phyloP scores from a whole-genome alignment of 2,113 vertebrate species.

The Parus major region DNA sequence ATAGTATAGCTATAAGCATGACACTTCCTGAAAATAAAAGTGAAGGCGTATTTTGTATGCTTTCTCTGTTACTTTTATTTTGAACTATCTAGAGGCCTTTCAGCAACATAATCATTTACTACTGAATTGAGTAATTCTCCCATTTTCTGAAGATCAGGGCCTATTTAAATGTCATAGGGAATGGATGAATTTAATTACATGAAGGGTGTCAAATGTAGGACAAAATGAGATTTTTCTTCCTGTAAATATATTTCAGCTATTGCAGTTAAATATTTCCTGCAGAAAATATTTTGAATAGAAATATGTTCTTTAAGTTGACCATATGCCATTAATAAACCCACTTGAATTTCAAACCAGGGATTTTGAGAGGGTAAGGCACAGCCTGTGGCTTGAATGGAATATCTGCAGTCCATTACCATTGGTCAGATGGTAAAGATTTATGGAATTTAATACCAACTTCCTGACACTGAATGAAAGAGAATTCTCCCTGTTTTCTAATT shows the following conservation, averaged over 20 bases:
- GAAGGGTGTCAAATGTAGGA: background rate
- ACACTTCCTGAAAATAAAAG: background rate
- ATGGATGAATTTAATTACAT: background rate
- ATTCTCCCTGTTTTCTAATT: background rate
- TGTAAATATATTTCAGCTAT: background rate
- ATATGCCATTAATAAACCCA: background rate
- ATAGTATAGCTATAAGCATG: background rate
- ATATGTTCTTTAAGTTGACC: background rate
- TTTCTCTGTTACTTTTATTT: background rate
- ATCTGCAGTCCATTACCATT: background rate
- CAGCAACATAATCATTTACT: background rate
- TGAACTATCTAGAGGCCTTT: background rate
- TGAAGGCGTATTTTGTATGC: background rate
- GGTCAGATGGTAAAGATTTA: background rate
- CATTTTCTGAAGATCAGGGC: background rate
- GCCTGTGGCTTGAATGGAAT: background rate
- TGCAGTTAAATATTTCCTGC: background rate
- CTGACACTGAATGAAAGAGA: background rate
- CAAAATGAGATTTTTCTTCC: background rate
- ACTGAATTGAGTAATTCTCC: background rate
- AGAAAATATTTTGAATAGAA: constrained; percentile 1
- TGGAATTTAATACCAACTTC: background rate
- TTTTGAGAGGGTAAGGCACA: background rate
- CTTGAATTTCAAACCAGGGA: background rate
- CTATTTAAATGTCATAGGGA: constrained; percentile 1